Evolutionary conservation across 2,113 vertebrate species (phyloP).

Genomic region (Xyliphius kryptos): DNA sequence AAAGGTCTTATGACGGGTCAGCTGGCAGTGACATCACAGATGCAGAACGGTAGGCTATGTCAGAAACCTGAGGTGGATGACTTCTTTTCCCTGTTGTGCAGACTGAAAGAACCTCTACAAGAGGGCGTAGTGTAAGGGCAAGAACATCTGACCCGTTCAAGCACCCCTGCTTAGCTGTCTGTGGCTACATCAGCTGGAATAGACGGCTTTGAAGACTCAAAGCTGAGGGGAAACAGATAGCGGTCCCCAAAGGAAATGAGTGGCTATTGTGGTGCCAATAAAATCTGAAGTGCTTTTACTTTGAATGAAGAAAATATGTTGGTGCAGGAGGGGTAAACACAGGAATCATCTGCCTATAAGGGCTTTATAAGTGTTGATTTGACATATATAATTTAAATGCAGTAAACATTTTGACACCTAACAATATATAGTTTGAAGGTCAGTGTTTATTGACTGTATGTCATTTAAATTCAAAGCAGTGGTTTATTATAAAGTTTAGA

Average conservation of each 20-base stretch:
- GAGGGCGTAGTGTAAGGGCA: slow-evolving; percentile 55
- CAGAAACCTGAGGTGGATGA: slow-evolving; percentile 72
- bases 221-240: background rate
- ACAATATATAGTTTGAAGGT: too few relatives aligned
- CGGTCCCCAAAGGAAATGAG: slow-evolving; percentile 15
- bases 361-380: background rate
- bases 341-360: background rate
- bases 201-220: slow-evolving; percentile 33
- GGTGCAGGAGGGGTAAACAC: background rate
- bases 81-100: slow-evolving; percentile 61
- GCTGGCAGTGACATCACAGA: slow-evolving; percentile 80
- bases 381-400: background rate
- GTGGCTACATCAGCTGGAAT: slow-evolving; percentile 45
- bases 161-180: slow-evolving; percentile 32
- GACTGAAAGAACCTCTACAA: slow-evolving; percentile 49
- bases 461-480: too few relatives aligned
- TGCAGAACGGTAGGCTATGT: slow-evolving; percentile 74
- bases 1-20: slow-evolving; percentile 83
- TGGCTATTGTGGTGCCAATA: slow-evolving; percentile 2
- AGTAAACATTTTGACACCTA: too few relatives aligned
- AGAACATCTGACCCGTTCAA: slow-evolving; percentile 66
- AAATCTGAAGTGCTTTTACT: slow-evolving; percentile 16
- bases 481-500: too few relatives aligned
- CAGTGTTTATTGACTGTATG: too few relatives aligned
- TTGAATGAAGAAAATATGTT: background rate